Evolutionary conservation across 2,888 invertebrate genomes (phyloP), one percentile per base, ranked within the genome.

Genomic region (Crepidodera aurea): DNA sequence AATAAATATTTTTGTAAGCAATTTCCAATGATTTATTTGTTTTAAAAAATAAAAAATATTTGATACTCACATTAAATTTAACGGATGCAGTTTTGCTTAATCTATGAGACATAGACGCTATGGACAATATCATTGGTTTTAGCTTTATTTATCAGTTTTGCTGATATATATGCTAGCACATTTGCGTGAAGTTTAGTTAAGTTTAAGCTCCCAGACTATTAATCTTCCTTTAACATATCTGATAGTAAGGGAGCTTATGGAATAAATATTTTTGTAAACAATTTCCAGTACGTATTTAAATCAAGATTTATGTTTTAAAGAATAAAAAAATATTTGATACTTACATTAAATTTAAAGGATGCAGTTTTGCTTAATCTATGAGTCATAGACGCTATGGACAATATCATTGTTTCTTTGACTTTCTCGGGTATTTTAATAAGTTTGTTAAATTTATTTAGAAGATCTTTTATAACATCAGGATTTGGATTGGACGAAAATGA

Each of bases 401-500:
- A 82, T 0, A 90, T 80, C 15, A 91, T 72, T 0, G 90, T 90
- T 73, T 92, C 89, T 22, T 84, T 81, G 0, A 93, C 79, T 71
- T 88, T 88, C 5, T 83, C 80, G 62, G 86, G 87, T 40, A 84
- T 75, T 18, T 82, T 80, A 65, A 76, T 81, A 19, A 78, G 82
- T 73, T 83, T 83, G 27, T 81, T 81, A 27, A 83, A 84, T 53
- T 82, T 78, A 7, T 74, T 80, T 29, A 85, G 66, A 5, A 86
- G 72, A 62, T 84, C 83, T 44, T 79, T 81, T 65, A 87, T 79
- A 10, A 88, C 78, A 51, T 85, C 84, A 29, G 83, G 82, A 37
- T 85, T 83, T 1, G 91, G 89, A 71, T 89, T 85, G 0, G 90
- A 85, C 1, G 88, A 86, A 46, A 90, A 82, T 0, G 92, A 89